Conservation (phyloP, 2,888 invertebrate genomes). For the Drosophila mercatorum region DNA sequence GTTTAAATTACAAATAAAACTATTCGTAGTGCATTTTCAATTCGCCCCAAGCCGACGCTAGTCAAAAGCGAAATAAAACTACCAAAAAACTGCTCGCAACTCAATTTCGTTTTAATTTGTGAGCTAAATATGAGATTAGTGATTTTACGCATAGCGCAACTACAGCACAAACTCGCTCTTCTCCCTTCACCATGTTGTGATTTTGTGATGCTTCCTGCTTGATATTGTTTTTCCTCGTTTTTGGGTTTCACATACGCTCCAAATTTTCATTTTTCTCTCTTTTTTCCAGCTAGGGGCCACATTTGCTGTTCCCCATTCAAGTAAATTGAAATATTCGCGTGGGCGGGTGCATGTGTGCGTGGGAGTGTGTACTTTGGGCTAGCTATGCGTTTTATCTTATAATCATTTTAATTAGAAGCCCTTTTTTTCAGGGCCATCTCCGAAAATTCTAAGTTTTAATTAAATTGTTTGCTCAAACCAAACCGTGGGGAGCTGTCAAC, state of each 20-base stretch:
- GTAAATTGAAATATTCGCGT: constrained; percentile 57
- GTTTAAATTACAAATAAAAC: too few relatives aligned
- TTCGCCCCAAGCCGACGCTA: background rate
- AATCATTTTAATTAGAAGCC: constrained; percentile 65
- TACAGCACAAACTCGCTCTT: background rate
- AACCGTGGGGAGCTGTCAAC: background rate
- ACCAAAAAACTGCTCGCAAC: background rate
- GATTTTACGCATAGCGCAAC: constrained; percentile 14
- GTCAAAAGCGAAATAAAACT: too few relatives aligned
- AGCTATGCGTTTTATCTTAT: constrained; percentile 48
- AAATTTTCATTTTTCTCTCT: constrained; percentile 25
- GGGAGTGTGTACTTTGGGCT: constrained; percentile 21
- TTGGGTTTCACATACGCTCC: constrained; percentile 27
- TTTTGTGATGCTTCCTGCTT: constrained; percentile 24
- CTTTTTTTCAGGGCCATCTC: constrained; percentile 31
- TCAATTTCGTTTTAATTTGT: constrained; percentile 45
- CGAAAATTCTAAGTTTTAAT: constrained; percentile 57
- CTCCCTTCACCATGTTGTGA: constrained; percentile 2
- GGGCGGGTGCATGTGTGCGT: constrained; percentile 6
- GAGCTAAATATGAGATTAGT: constrained; percentile 58
- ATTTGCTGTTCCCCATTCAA: constrained; percentile 55
- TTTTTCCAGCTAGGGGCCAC: constrained; percentile 21
- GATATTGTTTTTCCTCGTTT: constrained; percentile 16
- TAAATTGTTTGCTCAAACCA: constrained; percentile 50
- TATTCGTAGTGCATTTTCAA: background rate